Percentiles rank a stretch among this genome's conserved stretches.
phyloP scores from a whole-genome alignment of 2,888 invertebrate species.

The Drosophila melanosoma region DNA sequence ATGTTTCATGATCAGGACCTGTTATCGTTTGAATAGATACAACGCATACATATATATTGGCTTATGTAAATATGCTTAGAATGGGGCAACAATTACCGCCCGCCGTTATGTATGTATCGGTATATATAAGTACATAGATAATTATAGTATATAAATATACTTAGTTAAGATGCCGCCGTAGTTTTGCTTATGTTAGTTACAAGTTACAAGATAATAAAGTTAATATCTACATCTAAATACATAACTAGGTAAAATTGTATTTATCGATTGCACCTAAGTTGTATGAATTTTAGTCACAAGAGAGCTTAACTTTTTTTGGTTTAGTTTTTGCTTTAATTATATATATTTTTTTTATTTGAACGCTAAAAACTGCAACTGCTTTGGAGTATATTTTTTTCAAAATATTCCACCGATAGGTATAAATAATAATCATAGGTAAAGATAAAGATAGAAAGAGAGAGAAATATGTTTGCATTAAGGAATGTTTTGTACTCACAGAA shows the following conservation, averaged over 20 bases:
- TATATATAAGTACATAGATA: slow-evolving; percentile 25
- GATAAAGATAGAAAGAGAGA: slow-evolving; percentile 34
- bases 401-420: slow-evolving; percentile 45
- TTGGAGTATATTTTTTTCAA: slow-evolving; percentile 61
- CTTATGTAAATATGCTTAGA: slow-evolving; percentile 54
- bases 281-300: slow-evolving; percentile 76
- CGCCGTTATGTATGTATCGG: slow-evolving; percentile 35
- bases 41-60: slow-evolving; percentile 63
- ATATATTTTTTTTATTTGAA: slow-evolving; percentile 19
- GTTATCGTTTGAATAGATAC: slow-evolving; percentile 80
- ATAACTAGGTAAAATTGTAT: slow-evolving; percentile 36
- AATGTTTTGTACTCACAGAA: slow-evolving; percentile 92
- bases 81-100: slow-evolving; percentile 37
- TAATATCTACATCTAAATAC: slow-evolving; percentile 44
- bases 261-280: slow-evolving; percentile 68
- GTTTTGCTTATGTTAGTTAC: slow-evolving; percentile 79
- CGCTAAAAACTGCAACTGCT: slow-evolving; percentile 85
- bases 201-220: slow-evolving; percentile 56
- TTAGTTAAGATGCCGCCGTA: slow-evolving; percentile 51
- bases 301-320: slow-evolving; percentile 59
- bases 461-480: slow-evolving; percentile 12
- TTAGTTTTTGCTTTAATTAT: slow-evolving; percentile 15
- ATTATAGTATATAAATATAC: slow-evolving; percentile 7
- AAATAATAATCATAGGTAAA: slow-evolving; percentile 41
- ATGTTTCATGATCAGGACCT: slow-evolving; percentile 85